A percentile compares a stretch with the other conserved stretches of the same genome.
Evolutionary conservation across 2,888 invertebrate genomes (phyloP).

Genomic region (Cabera pusaria): DNA sequence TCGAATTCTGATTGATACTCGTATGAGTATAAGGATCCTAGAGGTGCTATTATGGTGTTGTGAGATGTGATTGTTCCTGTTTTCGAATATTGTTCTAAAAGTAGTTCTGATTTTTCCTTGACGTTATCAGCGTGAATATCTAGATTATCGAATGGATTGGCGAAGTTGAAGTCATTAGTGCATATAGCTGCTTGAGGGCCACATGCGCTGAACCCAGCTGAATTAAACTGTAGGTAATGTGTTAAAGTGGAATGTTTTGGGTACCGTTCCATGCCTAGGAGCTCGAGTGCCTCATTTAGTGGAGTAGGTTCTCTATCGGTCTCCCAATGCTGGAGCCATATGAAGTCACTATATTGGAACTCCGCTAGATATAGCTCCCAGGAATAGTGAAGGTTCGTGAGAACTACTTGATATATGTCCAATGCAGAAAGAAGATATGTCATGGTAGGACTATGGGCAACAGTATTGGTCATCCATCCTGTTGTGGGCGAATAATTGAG

Average conservation of each 20-base stretch:
- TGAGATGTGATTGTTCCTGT: slow-evolving; percentile 94
- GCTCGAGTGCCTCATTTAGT: slow-evolving; percentile 55
- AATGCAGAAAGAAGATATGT: slow-evolving; percentile 92
- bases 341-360: slow-evolving; percentile 93
- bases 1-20: slow-evolving; percentile 95
- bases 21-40: slow-evolving; percentile 96
- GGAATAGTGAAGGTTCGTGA: slow-evolving; percentile 95
- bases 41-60: slow-evolving; percentile 94
- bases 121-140: slow-evolving; percentile 92
- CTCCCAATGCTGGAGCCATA: slow-evolving; percentile 95
- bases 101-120: slow-evolving; percentile 90
- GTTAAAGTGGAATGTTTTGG: slow-evolving; percentile 61
- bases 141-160: slow-evolving; percentile 88
- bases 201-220: slow-evolving; percentile 61
- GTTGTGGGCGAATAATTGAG: slow-evolving; percentile 90
- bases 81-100: slow-evolving; percentile 94
- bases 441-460: slow-evolving; percentile 96
- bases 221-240: slow-evolving; percentile 67
- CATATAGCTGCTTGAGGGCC: slow-evolving; percentile 61
- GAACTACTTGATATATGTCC: slow-evolving; percentile 91
- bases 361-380: slow-evolving; percentile 97
- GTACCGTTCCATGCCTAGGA: slow-evolving; percentile 59
- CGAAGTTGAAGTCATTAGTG: slow-evolving; percentile 83
- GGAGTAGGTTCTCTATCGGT: slow-evolving; percentile 46
- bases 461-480: slow-evolving; percentile 97